Base-by-base conservation (phyloP, 2,797 vertebrate species). In the Urophycis tenuis region DNA sequence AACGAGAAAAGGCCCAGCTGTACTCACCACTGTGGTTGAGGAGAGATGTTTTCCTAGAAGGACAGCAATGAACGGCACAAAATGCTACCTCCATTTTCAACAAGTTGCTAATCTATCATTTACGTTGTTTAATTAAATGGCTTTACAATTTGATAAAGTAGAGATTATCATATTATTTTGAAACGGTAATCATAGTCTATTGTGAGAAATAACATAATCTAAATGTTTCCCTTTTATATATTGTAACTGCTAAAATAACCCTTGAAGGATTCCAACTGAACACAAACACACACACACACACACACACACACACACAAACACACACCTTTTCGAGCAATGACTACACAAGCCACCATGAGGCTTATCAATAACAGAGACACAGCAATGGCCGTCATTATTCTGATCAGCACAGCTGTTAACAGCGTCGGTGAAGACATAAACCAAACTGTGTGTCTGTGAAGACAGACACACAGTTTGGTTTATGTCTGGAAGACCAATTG, bases 1-100 rank as follows among this genome's bases (percentile, higher is more conserved):
- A 79, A 14, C 0, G 10, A 49, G 29, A 15, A 1, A 75, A 0
- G 11, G 19, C 2, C 12, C 0, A 17, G 14, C 0, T 74, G 22
- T n/a, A 75, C 85, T 88, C 41, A 91, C 90, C 89, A 3, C 76
- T 77, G 60, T 35, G 15, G 3, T 78, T 12, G 7, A 78, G n/a
- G 0, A 15, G 45, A 7, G 49, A 19, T 19, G 30, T 0, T 11
- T 1, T 1, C 71, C 89, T 89, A 35, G n/a, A 64, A 34, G 12
- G 2, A 9, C 80, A 70, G 1, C 9, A 86, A 77, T 3, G 2
- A 74, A 81, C 71, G 60, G 6, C 34, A 10, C 4, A 29, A 6
- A 64, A 64, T 10, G 53, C 53, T 64, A 29, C 53, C 10, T 64
- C 9, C 6, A 64, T 64, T 25, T 64, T 64, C n/a, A 25, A 64